Evolutionary conservation across 2,113 vertebrate species (phyloP).

Genomic region (Gymnocephalus cernua): DNA sequence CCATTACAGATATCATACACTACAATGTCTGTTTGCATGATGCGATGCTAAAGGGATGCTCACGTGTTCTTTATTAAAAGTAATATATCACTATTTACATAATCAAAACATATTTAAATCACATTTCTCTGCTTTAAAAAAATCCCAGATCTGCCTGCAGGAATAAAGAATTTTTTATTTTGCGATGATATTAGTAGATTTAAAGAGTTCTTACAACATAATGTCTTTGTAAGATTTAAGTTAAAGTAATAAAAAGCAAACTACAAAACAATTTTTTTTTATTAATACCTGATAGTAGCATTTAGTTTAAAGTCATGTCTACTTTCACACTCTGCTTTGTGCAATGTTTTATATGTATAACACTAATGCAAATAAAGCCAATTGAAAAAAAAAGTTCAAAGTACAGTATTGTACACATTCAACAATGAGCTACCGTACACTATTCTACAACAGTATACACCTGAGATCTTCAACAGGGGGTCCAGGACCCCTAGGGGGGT

Average conservation of each 20-base stretch:
- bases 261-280: no score
- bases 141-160: constrained; percentile 8
- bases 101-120: not conserved
- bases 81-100: not conserved
- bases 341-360: no score
- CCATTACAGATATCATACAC: not conserved
- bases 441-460: not conserved
- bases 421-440: not conserved
- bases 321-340: not conserved
- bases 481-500: no score
- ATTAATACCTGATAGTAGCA: not conserved
- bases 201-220: not conserved
- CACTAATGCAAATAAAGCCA: not conserved
- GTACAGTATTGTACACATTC: not conserved
- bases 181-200: not conserved
- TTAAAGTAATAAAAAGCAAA: constrained; percentile 33
- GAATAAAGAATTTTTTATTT: not conserved
- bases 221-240: not conserved
- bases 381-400: not conserved
- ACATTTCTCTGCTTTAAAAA: not conserved
- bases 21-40: not conserved
- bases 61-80: not conserved
- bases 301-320: constrained; percentile 4
- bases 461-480: no score
- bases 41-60: not conserved